Conservation (phyloP, 2,113 vertebrate genomes). For the Symphodus melops region DNA sequence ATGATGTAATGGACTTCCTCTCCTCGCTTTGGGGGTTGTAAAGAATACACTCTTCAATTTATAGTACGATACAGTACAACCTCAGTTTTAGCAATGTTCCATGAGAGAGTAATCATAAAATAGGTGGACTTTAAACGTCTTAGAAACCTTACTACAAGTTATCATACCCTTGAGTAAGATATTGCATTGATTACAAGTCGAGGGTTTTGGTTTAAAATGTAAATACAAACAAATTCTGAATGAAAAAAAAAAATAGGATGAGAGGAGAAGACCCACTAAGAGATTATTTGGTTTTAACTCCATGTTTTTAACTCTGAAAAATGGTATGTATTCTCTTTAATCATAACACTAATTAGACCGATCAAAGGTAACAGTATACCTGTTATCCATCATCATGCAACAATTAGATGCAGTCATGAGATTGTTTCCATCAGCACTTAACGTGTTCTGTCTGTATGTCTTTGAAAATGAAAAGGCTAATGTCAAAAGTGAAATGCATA, state of each 20-base stretch:
- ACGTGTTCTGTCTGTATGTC: too few species aligned
- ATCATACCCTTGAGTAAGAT: not conserved
- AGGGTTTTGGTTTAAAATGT: not conserved
- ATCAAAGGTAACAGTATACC: too few species aligned
- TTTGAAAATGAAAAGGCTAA: too few species aligned
- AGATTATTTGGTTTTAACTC: too few species aligned
- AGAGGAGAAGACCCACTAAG: too few species aligned
- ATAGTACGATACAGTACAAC: not conserved
- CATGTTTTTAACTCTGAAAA: too few species aligned
- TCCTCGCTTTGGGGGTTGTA: not conserved
- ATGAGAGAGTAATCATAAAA: constrained; percentile 3
- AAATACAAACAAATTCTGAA: constrained; percentile 3
- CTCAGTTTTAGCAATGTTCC: constrained; percentile 17
- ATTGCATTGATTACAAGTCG: not conserved
- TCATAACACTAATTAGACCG: too few species aligned
- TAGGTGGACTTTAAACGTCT: not conserved
- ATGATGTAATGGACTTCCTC: constrained; percentile 3
- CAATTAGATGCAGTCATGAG: too few species aligned
- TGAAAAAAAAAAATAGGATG: too few species aligned
- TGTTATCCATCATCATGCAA: too few species aligned
- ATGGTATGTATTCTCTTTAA: too few species aligned
- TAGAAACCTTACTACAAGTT: not conserved
- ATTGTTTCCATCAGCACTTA: too few species aligned
- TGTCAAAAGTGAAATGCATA: not conserved
- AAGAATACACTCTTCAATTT: constrained; percentile 9